A percentile compares a stretch with the other conserved stretches of the same genome.
Evolutionary conservation across 2,888 invertebrate species (phyloP).

Genomic region (Eristalis pertinax): DNA sequence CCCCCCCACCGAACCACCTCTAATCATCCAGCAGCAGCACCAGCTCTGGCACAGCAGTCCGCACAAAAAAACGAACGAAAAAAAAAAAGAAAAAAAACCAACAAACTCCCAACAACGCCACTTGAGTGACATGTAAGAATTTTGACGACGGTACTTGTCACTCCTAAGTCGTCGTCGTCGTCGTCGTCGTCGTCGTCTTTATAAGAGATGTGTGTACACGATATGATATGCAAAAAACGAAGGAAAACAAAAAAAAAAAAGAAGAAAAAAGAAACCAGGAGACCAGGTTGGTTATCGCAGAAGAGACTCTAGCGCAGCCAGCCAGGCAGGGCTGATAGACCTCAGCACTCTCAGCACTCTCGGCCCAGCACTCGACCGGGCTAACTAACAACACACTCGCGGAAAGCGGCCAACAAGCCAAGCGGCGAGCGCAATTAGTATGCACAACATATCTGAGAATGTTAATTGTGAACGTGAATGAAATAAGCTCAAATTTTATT

Average conservation of each 20-base stretch:
- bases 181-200: slow-evolving; percentile 4
- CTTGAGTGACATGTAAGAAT: slow-evolving; percentile 59
- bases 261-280: slow-evolving; percentile 16
- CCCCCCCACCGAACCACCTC: background rate
- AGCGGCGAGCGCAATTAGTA: slow-evolving; percentile 54
- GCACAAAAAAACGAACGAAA: too few relatives aligned
- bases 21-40: background rate
- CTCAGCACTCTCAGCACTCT: too few relatives aligned
- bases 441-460: slow-evolving; percentile 64
- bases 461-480: slow-evolving; percentile 69
- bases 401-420: slow-evolving; percentile 27
- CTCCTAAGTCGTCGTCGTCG: slow-evolving; percentile 53
- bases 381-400: background rate
- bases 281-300: background rate
- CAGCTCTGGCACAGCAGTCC: background rate
- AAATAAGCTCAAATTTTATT: slow-evolving; percentile 67
- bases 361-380: too few relatives aligned
- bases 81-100: too few relatives aligned
- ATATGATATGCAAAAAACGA: slow-evolving; percentile 54
- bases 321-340: background rate
- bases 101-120: slow-evolving; percentile 2
- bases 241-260: slow-evolving; percentile 1
- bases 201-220: slow-evolving; percentile 48
- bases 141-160: slow-evolving; percentile 63
- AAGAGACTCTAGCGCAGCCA: background rate